Evolutionary conservation across 2,888 invertebrate genomes (phyloP), one percentile per base, ranked within the genome.

Genomic region (Ectemnius continuus): DNA sequence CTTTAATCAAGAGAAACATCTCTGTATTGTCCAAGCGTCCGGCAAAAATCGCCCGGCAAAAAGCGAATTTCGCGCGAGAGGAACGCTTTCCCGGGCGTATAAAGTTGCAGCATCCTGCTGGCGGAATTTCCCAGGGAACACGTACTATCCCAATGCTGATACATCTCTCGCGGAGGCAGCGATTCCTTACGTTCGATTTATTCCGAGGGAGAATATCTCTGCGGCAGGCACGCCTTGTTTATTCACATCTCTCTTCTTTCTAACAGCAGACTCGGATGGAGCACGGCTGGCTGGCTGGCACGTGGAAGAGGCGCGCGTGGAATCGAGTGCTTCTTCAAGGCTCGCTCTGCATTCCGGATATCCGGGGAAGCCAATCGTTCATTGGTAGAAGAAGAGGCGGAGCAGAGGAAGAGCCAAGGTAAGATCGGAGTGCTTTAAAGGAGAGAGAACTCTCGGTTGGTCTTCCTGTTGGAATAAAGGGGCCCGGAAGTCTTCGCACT

Each of bases 401-500:
- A 11, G 36, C 3, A 8, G 1, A 20, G 2, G 20, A 20, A 20
- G 20, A 20, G 1, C 20, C 48, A 48, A 48, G 48, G 48, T 14
- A 48, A 48, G 48, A 48, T 48, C 14, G 4, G 4, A 4, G 11
- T 14, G 48, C 4, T 48, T 48, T 4, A 4, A 16, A 13, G 3
- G 3, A 48, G 48, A 23, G 18, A 14, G 20, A 18, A 46, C 5
- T 5, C 72, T 61, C 59, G 69, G 67, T 76, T 78, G 60, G 71
- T 67, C 73, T 81, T 73, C 79, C 69, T 67, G n/a, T 68, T 13
- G 52, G 16, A 52, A 16, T 14, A 52, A 61, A 58, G 67, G 64
- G n/a, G n/a, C n/a, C n/a, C n/a, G n/a, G 62, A 48, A 64, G 78
- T 66, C 73, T 72, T 70, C 76, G 70, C 66, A 71, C 78, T 83